Evolutionary conservation across 1,140 invertebrate genomes (phyloP).

Genomic region (Contarinia nasturtii): DNA sequence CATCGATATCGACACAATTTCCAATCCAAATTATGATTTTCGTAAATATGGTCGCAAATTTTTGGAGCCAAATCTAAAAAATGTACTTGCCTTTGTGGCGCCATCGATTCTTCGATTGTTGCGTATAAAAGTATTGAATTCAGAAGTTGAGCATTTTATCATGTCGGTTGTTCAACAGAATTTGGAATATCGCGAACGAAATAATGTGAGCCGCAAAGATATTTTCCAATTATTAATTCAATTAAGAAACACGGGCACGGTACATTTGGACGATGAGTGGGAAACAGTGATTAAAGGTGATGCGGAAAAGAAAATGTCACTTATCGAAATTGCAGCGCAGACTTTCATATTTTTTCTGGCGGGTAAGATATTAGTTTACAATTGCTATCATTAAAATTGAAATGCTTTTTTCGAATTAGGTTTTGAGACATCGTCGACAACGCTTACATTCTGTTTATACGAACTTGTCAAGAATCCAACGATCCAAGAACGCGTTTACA

Average conservation of each 20-base stretch:
- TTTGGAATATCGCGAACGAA: constrained; percentile 27
- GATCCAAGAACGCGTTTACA: constrained; percentile 32
- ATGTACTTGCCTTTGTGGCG: neutral
- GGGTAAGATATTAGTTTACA: neutral
- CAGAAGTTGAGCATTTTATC: constrained; percentile 29
- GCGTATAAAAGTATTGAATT: constrained; percentile 19
- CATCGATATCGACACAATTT: neutral
- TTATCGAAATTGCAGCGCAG: constrained; percentile 7
- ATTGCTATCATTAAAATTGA: neutral
- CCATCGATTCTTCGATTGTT: constrained; percentile 3
- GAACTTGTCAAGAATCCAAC: constrained; percentile 36
- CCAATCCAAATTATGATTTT: neutral
- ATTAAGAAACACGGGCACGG: constrained; percentile 26
- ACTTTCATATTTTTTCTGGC: constrained; percentile 8
- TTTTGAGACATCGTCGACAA: constrained; percentile 27
- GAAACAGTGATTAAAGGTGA: constrained; percentile 2
- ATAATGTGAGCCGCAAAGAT: constrained; percentile 29
- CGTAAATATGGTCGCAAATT: neutral
- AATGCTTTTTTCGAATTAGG: constrained; percentile 26
- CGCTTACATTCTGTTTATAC: constrained; percentile 33
- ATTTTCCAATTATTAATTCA: constrained; percentile 38
- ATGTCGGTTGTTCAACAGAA: constrained; percentile 30
- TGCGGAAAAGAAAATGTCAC: constrained; percentile 1
- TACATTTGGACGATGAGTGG: constrained; percentile 25
- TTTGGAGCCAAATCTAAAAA: neutral